Evolutionary conservation across 2,888 invertebrate genomes (phyloP).

Genomic region (Leptothorax acervorum): DNA sequence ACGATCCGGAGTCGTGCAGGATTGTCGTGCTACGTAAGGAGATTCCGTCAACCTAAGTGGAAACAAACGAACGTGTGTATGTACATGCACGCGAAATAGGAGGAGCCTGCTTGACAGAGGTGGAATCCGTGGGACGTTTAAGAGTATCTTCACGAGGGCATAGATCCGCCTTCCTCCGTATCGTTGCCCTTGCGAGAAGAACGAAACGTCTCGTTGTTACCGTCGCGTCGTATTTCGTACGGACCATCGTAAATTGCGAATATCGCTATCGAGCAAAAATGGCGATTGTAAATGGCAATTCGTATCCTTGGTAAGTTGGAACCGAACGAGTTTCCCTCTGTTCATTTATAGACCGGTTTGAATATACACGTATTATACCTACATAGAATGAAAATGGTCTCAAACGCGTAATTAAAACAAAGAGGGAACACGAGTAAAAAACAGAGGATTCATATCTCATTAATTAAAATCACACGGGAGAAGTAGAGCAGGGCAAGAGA

Average conservation of each 20-base stretch:
- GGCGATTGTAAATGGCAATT: background rate
- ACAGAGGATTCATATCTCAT: background rate
- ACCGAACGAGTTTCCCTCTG: background rate
- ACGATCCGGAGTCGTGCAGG: conserved; percentile 54
- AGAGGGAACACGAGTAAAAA: background rate
- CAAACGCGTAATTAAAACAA: background rate
- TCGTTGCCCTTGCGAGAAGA: conserved; percentile 51
- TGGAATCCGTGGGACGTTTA: conserved; percentile 67
- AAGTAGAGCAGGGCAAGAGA: background rate
- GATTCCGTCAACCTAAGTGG: conserved; percentile 66
- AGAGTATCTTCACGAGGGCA: conserved; percentile 60
- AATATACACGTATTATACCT: background rate
- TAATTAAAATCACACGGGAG: background rate
- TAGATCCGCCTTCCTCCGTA: conserved; percentile 58
- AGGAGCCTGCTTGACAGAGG: conserved; percentile 66
- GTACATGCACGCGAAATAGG: conserved; percentile 60
- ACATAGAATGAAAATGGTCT: background rate
- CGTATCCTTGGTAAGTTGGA: background rate
- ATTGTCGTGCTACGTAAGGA: conserved; percentile 62
- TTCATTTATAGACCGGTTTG: background rate
- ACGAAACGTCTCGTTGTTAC: conserved; percentile 10
- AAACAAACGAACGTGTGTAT: conserved; percentile 60
- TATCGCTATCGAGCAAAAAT: conserved; percentile 11
- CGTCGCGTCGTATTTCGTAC: conserved; percentile 11
- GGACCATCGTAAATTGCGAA: conserved; percentile 26